Evolutionary conservation across 2,888 invertebrate genomes (phyloP).

Genomic region (Ectobius pallidus): DNA sequence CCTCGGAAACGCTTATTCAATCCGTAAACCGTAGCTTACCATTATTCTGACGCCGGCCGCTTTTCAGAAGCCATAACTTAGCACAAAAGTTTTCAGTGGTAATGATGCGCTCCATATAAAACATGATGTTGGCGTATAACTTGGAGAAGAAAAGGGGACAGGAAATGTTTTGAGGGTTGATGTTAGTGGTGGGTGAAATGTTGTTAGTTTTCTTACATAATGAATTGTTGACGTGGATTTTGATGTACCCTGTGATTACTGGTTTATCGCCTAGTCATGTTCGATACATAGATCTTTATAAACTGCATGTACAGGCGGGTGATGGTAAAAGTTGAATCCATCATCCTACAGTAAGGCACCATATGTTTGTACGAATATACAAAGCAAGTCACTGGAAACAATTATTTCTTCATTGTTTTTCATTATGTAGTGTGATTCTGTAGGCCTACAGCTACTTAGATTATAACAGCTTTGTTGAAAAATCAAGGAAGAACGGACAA

Average conservation of each 20-base stretch:
- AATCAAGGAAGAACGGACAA: no score
- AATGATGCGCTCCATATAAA: background rate
- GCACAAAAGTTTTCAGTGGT: background rate
- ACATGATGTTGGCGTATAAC: background rate
- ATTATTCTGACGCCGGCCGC: no score
- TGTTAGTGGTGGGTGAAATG: conserved; percentile 13
- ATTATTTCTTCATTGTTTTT: no score
- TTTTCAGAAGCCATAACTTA: no score
- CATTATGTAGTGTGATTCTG: no score
- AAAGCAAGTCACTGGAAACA: no score
- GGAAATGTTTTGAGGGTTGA: background rate
- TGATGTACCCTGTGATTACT: conserved; percentile 33
- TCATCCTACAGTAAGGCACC: background rate
- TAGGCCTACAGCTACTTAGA: no score
- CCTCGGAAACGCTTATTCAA: background rate
- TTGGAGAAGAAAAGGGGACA: background rate
- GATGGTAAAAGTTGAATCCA: background rate
- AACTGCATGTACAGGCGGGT: conserved; percentile 1
- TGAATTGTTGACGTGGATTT: conserved; percentile 23
- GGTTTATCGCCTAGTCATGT: conserved; percentile 32
- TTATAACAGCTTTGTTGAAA: no score
- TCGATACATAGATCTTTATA: conserved; percentile 17
- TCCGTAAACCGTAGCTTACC: background rate
- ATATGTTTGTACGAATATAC: no score
- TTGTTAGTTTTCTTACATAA: conserved; percentile 22